A percentile compares a stretch with the other conserved stretches of the same genome.
These are phyloP conservation scores for Aporophyla lueneburgensis DNA, from an alignment of 2,888 invertebrate genomes.

Conservation along the genomic window DNA sequence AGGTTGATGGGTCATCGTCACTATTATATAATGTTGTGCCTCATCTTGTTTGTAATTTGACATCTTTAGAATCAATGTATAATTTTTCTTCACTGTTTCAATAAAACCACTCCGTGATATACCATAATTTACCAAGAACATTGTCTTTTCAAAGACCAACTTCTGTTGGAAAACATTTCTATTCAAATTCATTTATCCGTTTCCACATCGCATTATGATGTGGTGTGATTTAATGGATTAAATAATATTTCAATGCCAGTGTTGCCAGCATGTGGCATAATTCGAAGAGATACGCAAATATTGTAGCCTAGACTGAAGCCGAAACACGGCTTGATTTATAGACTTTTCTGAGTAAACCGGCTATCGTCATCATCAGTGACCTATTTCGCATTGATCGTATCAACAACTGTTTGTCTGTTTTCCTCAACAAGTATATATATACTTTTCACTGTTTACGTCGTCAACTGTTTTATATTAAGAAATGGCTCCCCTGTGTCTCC, in stretches of 20 bases:
- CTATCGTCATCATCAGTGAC: conserved; percentile 58
- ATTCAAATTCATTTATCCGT: conserved; percentile 12
- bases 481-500: conserved; percentile 23
- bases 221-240: conserved; percentile 54
- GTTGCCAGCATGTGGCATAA: conserved; percentile 45
- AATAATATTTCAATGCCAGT: conserved; percentile 57
- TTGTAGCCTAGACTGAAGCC: conserved; percentile 46
- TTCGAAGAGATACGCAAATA: conserved; percentile 44
- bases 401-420: conserved; percentile 53
- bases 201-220: conserved; percentile 25
- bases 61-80: too few relatives aligned
- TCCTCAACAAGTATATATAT: conserved; percentile 29
- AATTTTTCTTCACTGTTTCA: background rate
- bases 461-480: conserved; percentile 19
- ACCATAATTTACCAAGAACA: background rate
- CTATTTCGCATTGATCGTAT: conserved; percentile 54
- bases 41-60: too few relatives aligned
- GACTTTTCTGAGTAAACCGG: conserved; percentile 58
- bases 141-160: conserved; percentile 1
- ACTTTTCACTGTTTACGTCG: conserved; percentile 31
- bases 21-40: background rate
- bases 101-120: background rate
- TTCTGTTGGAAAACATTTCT: conserved; percentile 8
- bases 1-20: background rate
- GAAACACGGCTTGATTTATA: conserved; percentile 55